Percentiles rank a stretch among this genome's conserved stretches.
phyloP scores from a whole-genome alignment of 92 coral and sea anemone genomes.

The Bergia puertoricense region DNA sequence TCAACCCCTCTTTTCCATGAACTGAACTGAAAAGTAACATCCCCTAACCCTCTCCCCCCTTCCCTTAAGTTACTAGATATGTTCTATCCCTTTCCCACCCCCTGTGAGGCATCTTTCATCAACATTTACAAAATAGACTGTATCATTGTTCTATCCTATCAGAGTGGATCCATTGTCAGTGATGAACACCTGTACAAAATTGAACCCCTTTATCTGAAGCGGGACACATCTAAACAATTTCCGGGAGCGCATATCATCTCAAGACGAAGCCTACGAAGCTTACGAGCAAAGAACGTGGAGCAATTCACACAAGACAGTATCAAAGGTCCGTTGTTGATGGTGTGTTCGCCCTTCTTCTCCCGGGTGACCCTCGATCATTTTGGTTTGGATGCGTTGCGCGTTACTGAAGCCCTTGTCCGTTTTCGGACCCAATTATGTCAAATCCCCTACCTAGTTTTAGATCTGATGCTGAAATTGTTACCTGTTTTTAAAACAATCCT shows the following conservation, averaged over 20 bases:
- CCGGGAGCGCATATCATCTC: conserved; percentile 66
- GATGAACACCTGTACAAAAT: conserved; percentile 63
- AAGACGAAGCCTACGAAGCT: conserved; percentile 54
- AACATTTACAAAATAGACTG: neutral
- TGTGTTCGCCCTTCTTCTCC: neutral
- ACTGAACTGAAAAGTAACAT: too few relatives aligned
- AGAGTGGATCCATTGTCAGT: conserved; percentile 73
- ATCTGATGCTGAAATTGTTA: too few relatives aligned
- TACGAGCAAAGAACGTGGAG: neutral
- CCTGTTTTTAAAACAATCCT: too few relatives aligned
- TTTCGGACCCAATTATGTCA: too few relatives aligned
- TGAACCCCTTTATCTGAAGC: conserved; percentile 62
- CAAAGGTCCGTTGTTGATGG: neutral
- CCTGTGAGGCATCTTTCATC: too few relatives aligned
- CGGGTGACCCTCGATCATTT: too few relatives aligned
- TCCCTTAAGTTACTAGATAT: too few relatives aligned
- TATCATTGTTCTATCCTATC: neutral
- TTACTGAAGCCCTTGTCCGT: too few relatives aligned
- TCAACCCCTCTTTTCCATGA: too few relatives aligned
- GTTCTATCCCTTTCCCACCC: too few relatives aligned
- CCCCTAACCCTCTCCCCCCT: too few relatives aligned
- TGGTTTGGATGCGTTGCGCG: neutral
- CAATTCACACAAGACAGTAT: conserved; percentile 43
- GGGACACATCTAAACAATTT: conserved; percentile 33
- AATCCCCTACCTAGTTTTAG: too few relatives aligned